Evolutionary conservation across 2,113 vertebrate genomes (phyloP).

Genomic region (Benitochromis conjunctus): DNA sequence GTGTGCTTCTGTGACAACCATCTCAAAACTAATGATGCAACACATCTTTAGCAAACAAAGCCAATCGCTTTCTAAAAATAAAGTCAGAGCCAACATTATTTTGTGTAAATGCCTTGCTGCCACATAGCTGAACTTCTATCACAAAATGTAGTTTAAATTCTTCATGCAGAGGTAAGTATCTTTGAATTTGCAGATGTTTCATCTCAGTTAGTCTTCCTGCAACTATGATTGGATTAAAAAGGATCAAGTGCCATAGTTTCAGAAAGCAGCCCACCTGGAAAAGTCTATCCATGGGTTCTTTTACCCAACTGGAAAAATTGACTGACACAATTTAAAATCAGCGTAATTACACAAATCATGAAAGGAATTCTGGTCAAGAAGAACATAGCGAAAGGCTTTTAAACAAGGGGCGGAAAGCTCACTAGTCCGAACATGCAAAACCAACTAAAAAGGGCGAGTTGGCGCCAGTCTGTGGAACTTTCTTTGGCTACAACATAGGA

Average conservation of each 20-base stretch:
- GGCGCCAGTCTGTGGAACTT: conserved; percentile 60
- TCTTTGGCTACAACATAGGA: conserved; percentile 64
- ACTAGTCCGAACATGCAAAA: conserved; percentile 21
- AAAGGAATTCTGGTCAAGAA: conserved; percentile 16
- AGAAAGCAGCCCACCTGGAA: conserved; percentile 44
- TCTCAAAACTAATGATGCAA: neutral
- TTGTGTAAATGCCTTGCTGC: neutral
- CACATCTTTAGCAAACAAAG: neutral
- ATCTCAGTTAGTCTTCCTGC: conserved; percentile 37
- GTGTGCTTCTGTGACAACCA: conserved; percentile 26
- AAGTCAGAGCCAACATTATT: neutral
- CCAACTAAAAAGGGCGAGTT: conserved; percentile 28
- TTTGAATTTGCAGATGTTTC: conserved; percentile 19
- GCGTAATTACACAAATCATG: conserved; percentile 57
- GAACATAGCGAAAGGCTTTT: neutral
- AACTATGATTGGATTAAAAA: conserved; percentile 59
- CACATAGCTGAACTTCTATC: neutral
- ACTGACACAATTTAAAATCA: conserved; percentile 64
- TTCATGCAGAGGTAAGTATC: neutral
- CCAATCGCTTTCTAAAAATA: neutral
- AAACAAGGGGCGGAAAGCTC: neutral
- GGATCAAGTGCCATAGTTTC: conserved; percentile 50
- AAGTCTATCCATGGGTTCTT: conserved; percentile 7
- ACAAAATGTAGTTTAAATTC: neutral
- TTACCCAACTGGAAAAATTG: conserved; percentile 35